A percentile compares a stretch with the other conserved stretches of the same genome.
These are phyloP conservation scores for Heptranchias perlo DNA, from an alignment of 2,113 vertebrate species.

Conservation along the genomic window DNA sequence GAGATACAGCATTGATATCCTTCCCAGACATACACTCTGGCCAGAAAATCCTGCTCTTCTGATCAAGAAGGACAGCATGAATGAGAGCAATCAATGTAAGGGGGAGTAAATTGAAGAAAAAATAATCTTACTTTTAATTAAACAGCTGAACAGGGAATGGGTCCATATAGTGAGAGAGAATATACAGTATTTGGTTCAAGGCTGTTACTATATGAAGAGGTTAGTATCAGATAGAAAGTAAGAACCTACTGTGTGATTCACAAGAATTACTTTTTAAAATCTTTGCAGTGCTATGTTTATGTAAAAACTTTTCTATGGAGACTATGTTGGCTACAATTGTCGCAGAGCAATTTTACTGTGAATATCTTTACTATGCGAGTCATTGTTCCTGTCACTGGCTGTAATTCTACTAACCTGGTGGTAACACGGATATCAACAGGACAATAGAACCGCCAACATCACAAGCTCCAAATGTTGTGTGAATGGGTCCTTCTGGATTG, in stretches of 20 bases:
- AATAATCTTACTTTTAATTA: background rate
- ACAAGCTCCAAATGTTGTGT: background rate
- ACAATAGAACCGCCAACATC: background rate
- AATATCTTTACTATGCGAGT: background rate
- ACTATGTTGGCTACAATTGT: background rate
- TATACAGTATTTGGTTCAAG: background rate
- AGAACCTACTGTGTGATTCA: background rate
- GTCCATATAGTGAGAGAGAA: background rate
- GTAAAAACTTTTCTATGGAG: background rate
- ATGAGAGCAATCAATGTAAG: background rate
- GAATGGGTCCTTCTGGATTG: too few species aligned
- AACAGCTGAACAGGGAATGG: background rate
- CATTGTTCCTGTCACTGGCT: background rate
- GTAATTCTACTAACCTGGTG: background rate
- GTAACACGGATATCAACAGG: background rate
- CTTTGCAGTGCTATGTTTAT: background rate
- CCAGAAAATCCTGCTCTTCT: constrained; percentile 6
- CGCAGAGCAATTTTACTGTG: background rate
- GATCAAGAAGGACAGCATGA: background rate
- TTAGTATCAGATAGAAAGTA: background rate
- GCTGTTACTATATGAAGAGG: background rate
- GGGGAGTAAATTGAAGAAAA: background rate
- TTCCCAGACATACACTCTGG: background rate
- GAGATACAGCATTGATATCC: background rate
- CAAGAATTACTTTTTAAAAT: background rate